A percentile compares a stretch with the other conserved stretches of the same genome.
Conservation (phyloP, 2,888 invertebrate species). For the Chymomyza amoena region DNA sequence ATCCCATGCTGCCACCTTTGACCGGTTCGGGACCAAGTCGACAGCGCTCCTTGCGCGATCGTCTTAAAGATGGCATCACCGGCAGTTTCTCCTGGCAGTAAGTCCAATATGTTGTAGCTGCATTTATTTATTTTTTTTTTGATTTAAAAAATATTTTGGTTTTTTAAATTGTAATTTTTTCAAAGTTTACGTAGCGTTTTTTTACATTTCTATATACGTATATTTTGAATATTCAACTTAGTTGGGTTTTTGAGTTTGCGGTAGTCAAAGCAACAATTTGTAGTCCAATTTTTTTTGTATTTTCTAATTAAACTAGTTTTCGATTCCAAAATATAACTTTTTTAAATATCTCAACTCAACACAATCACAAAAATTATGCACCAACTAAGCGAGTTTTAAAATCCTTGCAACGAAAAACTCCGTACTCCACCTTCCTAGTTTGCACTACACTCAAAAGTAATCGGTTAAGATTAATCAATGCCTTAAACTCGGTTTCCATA, state of each 20-base stretch:
- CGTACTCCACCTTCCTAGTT: background rate
- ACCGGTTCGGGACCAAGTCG: constrained; percentile 82
- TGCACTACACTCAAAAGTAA: background rate
- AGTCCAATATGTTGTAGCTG: constrained; percentile 79
- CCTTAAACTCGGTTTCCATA: background rate
- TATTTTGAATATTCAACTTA: constrained; percentile 5
- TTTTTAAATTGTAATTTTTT: background rate
- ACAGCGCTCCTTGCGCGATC: constrained; percentile 88
- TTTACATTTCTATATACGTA: background rate
- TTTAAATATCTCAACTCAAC: background rate
- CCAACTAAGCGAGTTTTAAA: background rate
- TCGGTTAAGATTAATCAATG: background rate
- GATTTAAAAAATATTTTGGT: background rate
- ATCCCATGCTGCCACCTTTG: constrained; percentile 75
- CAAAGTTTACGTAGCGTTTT: background rate
- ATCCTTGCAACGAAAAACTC: background rate
- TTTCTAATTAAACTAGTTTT: background rate
- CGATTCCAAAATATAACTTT: background rate
- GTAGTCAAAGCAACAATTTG: background rate
- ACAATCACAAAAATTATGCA: background rate
- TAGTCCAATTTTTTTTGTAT: background rate
- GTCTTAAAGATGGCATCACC: constrained; percentile 88
- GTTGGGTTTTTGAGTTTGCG: constrained; percentile 1
- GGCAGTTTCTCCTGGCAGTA: constrained; percentile 90
- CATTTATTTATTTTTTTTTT: background rate